Evolutionary conservation across 2,888 invertebrate species (phyloP).

Genomic region (Amorpha juglandis): DNA sequence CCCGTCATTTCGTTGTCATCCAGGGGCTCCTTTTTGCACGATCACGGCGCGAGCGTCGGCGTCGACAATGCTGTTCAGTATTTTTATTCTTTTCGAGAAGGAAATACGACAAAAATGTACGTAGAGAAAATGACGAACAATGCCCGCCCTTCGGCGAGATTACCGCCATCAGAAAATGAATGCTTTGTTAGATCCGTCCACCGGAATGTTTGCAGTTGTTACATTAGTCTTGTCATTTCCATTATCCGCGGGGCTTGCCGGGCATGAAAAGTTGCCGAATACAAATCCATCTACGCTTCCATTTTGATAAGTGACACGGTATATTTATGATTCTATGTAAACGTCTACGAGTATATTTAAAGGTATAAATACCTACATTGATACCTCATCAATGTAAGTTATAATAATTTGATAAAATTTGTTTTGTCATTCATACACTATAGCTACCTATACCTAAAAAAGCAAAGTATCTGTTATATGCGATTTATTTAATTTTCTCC

Average conservation of each 20-base stretch:
- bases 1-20: slow-evolving; percentile 83
- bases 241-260: slow-evolving; percentile 62
- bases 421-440: too few relatives aligned
- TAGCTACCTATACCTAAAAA: too few relatives aligned
- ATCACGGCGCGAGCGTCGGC: slow-evolving; percentile 75
- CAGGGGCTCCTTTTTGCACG: slow-evolving; percentile 77
- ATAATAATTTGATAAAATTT: background rate
- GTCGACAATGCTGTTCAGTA: slow-evolving; percentile 81
- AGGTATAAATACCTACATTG: background rate
- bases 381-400: background rate
- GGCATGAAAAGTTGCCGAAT: slow-evolving; percentile 67
- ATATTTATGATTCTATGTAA: background rate
- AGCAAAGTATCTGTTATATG: too few relatives aligned
- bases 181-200: slow-evolving; percentile 79
- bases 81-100: slow-evolving; percentile 79
- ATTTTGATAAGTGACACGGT: slow-evolving; percentile 51
- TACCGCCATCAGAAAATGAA: slow-evolving; percentile 84
- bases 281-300: slow-evolving; percentile 58
- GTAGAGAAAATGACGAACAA: slow-evolving; percentile 81
- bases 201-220: slow-evolving; percentile 78
- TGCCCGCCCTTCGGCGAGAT: slow-evolving; percentile 81
- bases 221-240: slow-evolving; percentile 79
- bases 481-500: too few relatives aligned
- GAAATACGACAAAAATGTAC: slow-evolving; percentile 69
- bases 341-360: background rate